A percentile compares a stretch with the other conserved stretches of the same genome.
Conservation (phyloP, 2,797 vertebrate species). For the Enteromius viviparus region DNA sequence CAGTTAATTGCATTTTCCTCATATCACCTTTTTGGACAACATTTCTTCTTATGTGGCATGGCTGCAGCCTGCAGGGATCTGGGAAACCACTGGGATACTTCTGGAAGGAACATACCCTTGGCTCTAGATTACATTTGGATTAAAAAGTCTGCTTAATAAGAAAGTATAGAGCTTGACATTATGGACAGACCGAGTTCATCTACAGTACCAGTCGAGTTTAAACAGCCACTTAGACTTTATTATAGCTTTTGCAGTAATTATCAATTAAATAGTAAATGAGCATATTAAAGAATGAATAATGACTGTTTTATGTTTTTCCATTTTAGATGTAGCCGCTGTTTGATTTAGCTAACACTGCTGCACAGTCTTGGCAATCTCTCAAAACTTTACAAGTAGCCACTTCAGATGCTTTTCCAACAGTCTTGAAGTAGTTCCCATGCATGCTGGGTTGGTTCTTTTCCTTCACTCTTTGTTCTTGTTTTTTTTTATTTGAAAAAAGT, state of each 20-base stretch:
- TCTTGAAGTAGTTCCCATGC: constrained; percentile 22
- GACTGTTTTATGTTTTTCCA: neutral
- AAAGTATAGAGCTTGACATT: neutral
- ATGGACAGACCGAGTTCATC: neutral
- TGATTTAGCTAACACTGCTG: neutral
- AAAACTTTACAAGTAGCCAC: constrained; percentile 17
- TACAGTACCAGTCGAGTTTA: neutral
- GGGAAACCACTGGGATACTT: constrained; percentile 34
- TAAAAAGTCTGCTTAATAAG: constrained; percentile 3
- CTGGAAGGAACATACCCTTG: constrained; percentile 6
- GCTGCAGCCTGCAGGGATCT: constrained; percentile 4
- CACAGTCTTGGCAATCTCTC: constrained; percentile 9
- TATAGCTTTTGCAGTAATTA: too few species aligned
- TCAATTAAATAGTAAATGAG: neutral
- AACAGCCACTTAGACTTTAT: neutral
- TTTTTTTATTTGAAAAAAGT: neutral
- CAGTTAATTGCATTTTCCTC: constrained; percentile 42
- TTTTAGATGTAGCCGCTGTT: neutral
- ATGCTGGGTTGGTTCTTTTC: neutral
- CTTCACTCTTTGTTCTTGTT: neutral
- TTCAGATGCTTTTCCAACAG: neutral
- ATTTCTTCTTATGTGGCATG: neutral
- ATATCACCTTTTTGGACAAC: constrained; percentile 36
- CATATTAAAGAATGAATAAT: neutral
- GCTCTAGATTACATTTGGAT: constrained; percentile 2